Percentiles rank a stretch among this genome's conserved stretches.
phyloP scores from a whole-genome alignment of 2,797 vertebrate species.

The Menidia menidia region DNA sequence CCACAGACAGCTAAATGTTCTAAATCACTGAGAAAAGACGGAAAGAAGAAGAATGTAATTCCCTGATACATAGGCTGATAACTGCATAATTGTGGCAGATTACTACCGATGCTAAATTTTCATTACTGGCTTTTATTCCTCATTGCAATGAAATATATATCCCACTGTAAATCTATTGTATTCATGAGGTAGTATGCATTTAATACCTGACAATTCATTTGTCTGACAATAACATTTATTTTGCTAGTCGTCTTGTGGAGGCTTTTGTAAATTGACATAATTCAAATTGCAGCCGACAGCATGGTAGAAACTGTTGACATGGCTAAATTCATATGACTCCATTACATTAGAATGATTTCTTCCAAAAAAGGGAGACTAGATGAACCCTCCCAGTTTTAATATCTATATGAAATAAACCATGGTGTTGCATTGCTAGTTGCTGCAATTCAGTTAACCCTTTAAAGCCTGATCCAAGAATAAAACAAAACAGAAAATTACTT shows the following conservation, averaged over 20 bases:
- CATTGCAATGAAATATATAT: not conserved
- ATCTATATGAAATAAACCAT: too few relatives aligned
- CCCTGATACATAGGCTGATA: not conserved
- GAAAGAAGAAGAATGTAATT: constrained; percentile 15
- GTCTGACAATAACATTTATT: too few relatives aligned
- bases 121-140: not conserved
- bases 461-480: too few relatives aligned
- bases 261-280: not conserved
- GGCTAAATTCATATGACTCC: not conserved
- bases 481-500: too few relatives aligned
- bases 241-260: not conserved
- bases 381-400: not conserved
- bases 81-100: not conserved
- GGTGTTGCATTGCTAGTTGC: too few relatives aligned
- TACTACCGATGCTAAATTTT: not conserved
- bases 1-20: constrained; percentile 16
- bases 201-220: not conserved
- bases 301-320: not conserved
- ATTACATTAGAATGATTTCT: not conserved
- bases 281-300: not conserved
- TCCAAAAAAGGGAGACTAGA: not conserved
- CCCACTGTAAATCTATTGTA: too few relatives aligned
- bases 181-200: not conserved
- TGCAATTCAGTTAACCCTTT: too few relatives aligned
- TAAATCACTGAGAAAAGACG: constrained; percentile 28